phyloP scores from a whole-genome alignment of 2,113 vertebrate species.

The Chelonoidis abingdonii region DNA sequence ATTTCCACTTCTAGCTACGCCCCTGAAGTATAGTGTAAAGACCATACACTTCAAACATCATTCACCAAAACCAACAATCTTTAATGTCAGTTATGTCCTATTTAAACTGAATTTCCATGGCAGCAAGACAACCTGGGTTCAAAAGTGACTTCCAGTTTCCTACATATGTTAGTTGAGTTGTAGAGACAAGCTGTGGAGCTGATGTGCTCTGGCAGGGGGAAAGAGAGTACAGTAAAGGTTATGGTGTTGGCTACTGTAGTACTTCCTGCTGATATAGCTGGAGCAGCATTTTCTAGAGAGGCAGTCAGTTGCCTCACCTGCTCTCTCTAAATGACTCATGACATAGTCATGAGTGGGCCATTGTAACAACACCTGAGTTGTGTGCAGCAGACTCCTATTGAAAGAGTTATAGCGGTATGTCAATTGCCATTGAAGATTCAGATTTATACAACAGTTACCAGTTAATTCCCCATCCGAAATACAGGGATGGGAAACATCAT shows the following conservation, averaged over 20 bases:
- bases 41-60: background rate
- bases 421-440: background rate
- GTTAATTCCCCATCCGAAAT: background rate
- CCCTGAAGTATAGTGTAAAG: background rate
- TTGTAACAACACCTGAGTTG: background rate
- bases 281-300: background rate
- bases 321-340: background rate
- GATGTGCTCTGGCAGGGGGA: background rate
- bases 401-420: background rate
- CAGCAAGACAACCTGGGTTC: background rate
- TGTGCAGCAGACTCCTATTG: fast-evolving
- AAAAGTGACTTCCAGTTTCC: background rate
- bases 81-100: background rate
- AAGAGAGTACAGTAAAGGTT: background rate
- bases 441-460: background rate
- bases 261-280: fast-evolving
- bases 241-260: background rate
- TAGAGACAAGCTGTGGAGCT: background rate
- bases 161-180: background rate
- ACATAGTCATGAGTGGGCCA: background rate
- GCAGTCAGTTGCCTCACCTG: background rate
- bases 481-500: background rate
- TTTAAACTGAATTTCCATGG: slow-evolving; percentile 24
- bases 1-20: background rate
- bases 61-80: background rate